These are phyloP conservation scores for Lymantria dispar DNA, from an alignment of 2,888 invertebrate species.

Conservation along the genomic window DNA sequence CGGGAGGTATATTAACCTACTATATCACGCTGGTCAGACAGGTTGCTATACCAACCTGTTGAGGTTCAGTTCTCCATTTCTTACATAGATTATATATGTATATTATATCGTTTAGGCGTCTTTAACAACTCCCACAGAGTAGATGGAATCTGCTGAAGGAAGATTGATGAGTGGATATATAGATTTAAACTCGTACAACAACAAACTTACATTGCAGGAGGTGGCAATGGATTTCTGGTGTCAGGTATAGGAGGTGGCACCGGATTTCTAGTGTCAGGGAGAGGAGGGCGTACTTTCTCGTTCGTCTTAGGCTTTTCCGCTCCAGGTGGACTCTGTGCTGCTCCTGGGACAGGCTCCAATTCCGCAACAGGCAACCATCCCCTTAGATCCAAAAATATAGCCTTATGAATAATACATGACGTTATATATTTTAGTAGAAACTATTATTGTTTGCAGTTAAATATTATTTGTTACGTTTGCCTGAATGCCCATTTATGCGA, in stretches of 20 bases:
- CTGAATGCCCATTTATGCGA: not conserved
- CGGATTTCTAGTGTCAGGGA: not conserved
- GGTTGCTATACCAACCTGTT: too few species aligned
- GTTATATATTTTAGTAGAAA: not conserved
- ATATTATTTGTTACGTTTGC: not conserved
- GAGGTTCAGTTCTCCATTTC: too few species aligned
- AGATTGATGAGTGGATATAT: too few species aligned
- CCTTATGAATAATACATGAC: not conserved
- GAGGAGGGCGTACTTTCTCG: not conserved
- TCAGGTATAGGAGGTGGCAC: constrained; percentile 1
- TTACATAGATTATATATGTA: too few species aligned
- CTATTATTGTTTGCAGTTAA: not conserved
- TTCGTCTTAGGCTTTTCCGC: not conserved
- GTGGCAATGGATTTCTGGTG: not conserved
- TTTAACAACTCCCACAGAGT: too few species aligned
- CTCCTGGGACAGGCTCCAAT: not conserved
- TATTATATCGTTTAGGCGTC: too few species aligned
- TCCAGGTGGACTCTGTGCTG: not conserved
- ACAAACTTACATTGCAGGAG: too few species aligned
- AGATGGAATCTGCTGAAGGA: too few species aligned
- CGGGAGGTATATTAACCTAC: too few species aligned
- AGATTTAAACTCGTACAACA: too few species aligned
- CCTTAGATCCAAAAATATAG: constrained; percentile 4
- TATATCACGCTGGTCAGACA: too few species aligned
- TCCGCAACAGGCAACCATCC: constrained; percentile 1